Evolutionary conservation across 2,113 vertebrate genomes (phyloP).

Genomic region (Campylomormyrus numenius): DNA sequence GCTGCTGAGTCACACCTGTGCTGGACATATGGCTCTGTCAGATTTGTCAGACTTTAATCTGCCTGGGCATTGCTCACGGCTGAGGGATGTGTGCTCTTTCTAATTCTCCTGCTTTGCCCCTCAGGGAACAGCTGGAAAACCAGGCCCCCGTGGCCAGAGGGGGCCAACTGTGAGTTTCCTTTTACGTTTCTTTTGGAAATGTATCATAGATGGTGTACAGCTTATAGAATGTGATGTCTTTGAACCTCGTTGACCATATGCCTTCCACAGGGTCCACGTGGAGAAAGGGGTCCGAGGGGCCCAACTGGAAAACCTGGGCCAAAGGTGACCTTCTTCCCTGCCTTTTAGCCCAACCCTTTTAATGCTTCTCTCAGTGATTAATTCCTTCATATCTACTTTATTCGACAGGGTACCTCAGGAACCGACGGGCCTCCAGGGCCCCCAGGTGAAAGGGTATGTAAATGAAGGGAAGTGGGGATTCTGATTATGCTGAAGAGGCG

Average conservation of each 20-base stretch:
- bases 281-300: constrained; percentile 80
- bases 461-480: neutral
- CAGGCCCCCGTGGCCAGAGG: constrained; percentile 79
- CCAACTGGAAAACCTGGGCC: constrained; percentile 91
- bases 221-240: neutral
- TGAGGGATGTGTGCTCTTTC: neutral
- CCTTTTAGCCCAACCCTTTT: neutral
- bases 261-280: constrained; percentile 71
- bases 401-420: constrained; percentile 77
- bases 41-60: constrained; percentile 11
- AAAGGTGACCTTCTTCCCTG: constrained; percentile 69
- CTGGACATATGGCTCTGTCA: neutral
- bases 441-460: constrained; percentile 81
- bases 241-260: neutral
- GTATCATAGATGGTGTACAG: neutral
- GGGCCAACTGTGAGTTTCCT: constrained; percentile 82
- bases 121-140: constrained; percentile 83
- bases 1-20: neutral
- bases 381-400: neutral
- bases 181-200: neutral
- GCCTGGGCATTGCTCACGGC: neutral
- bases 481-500: neutral
- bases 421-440: constrained; percentile 84
- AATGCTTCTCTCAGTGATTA: neutral
- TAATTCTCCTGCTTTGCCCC: constrained; percentile 21